These are phyloP conservation scores for Hypomesus transpacificus DNA, from an alignment of 2,113 vertebrate genomes.

Conservation along the genomic window DNA sequence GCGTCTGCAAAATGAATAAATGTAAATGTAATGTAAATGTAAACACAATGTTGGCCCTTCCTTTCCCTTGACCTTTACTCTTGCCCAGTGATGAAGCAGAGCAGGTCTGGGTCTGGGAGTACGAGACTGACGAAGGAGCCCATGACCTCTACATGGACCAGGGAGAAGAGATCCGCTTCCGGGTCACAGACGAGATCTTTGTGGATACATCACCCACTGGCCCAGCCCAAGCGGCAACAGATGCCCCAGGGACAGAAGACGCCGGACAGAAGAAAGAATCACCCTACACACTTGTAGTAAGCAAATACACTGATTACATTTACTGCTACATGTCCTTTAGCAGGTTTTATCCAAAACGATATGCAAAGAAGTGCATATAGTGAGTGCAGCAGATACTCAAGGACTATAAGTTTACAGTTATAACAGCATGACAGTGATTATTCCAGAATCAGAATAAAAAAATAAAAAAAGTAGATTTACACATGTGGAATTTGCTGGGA, in stretches of 20 bases:
- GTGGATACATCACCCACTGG: constrained; percentile 91
- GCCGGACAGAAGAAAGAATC: constrained; percentile 83
- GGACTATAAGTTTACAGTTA: too few species aligned
- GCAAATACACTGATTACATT: background rate
- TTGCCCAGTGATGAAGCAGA: constrained; percentile 85
- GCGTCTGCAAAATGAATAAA: too few species aligned
- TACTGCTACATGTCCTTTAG: too few species aligned
- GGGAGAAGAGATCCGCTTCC: constrained; percentile 92
- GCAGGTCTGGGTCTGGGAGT: constrained; percentile 99
- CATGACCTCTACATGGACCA: constrained; percentile 99
- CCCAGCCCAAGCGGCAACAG: constrained; percentile 71
- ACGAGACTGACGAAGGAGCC: constrained; percentile 94
- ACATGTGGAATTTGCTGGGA: too few species aligned
- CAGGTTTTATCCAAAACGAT: too few species aligned
- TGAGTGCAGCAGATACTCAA: too few species aligned
- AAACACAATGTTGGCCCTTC: background rate
- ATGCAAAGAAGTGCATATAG: too few species aligned
- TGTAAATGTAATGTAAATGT: too few species aligned
- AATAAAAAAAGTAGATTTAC: too few species aligned
- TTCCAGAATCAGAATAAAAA: too few species aligned
- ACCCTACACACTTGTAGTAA: constrained; percentile 91
- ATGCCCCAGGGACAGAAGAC: constrained; percentile 52
- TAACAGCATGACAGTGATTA: too few species aligned
- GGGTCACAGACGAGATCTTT: constrained; percentile 90
- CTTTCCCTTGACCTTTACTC: constrained; percentile 65